These are phyloP conservation scores for Bombus affinis DNA, from an alignment of 1,140 invertebrate species.

Conservation along the genomic window DNA sequence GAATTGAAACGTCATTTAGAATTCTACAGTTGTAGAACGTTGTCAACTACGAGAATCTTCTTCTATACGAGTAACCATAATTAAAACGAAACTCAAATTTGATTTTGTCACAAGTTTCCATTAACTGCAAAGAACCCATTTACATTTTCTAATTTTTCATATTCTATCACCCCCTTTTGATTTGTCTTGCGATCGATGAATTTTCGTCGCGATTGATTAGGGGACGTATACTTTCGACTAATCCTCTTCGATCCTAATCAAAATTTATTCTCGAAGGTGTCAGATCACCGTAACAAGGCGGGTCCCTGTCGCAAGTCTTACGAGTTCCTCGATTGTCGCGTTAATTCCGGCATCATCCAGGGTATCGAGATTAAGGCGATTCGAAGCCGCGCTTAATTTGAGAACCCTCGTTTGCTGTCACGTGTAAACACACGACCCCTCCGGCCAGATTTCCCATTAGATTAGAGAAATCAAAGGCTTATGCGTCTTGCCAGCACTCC, in stretches of 20 bases:
- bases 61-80: too few species aligned
- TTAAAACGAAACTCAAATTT: too few species aligned
- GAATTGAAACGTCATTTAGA: too few species aligned
- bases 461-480: conserved; percentile 56
- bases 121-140: neutral
- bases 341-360: conserved; percentile 29
- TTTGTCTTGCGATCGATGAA: neutral
- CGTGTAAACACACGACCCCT: conserved; percentile 37
- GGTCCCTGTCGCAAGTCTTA: neutral
- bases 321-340: conserved; percentile 22
- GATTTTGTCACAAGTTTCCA: too few species aligned
- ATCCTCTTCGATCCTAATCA: neutral
- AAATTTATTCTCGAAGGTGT: neutral
- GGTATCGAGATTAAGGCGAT: conserved; percentile 54
- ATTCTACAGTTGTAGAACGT: too few species aligned
- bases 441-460: conserved; percentile 49
- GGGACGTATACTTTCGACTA: too few species aligned
- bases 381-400: conserved; percentile 59
- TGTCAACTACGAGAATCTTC: too few species aligned
- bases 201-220: neutral
- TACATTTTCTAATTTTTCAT: neutral
- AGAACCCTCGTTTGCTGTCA: conserved; percentile 28
- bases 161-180: too few species aligned
- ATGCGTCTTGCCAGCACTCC: conserved; percentile 2
- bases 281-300: neutral